Percentiles rank a stretch among this genome's conserved stretches.
phyloP scores from a whole-genome alignment of 2,888 invertebrate genomes.

The Anthophora plumipes region DNA sequence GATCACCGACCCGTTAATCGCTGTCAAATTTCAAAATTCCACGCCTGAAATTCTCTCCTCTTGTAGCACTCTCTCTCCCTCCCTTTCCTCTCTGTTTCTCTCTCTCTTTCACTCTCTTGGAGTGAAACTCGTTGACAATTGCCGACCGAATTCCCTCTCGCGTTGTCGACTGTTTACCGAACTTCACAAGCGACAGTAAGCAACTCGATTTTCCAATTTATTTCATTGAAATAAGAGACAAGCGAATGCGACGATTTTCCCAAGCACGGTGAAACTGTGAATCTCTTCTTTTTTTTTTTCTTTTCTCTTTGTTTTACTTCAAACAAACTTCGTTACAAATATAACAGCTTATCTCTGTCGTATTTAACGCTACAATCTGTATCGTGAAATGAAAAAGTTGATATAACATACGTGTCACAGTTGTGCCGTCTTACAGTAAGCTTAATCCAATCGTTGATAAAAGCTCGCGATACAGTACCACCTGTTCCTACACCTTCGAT shows the following conservation, averaged over 20 bases:
- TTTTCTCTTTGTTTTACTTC: too few species aligned
- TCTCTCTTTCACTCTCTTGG: not conserved
- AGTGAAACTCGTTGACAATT: not conserved
- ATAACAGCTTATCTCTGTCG: too few species aligned
- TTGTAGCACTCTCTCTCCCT: not conserved
- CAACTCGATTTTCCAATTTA: constrained; percentile 5
- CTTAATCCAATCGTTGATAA: too few species aligned
- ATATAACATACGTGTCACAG: too few species aligned
- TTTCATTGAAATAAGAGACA: not conserved
- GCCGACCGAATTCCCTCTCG: constrained; percentile 10
- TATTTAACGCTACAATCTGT: too few species aligned
- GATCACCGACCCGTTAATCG: constrained; percentile 64
- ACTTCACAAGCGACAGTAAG: not conserved
- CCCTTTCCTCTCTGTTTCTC: not conserved
- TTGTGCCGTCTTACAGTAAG: too few species aligned
- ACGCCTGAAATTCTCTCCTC: constrained; percentile 13
- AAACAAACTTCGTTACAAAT: too few species aligned
- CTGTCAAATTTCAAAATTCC: constrained; percentile 62
- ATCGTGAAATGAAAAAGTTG: too few species aligned
- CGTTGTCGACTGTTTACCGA: not conserved
- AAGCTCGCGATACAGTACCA: not conserved
- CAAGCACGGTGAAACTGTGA: too few species aligned
- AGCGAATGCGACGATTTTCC: too few species aligned
- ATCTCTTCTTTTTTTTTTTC: too few species aligned
- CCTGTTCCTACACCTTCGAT: not conserved